Conservation (phyloP, 2,888 invertebrate genomes). For the Cephalotes varians region DNA sequence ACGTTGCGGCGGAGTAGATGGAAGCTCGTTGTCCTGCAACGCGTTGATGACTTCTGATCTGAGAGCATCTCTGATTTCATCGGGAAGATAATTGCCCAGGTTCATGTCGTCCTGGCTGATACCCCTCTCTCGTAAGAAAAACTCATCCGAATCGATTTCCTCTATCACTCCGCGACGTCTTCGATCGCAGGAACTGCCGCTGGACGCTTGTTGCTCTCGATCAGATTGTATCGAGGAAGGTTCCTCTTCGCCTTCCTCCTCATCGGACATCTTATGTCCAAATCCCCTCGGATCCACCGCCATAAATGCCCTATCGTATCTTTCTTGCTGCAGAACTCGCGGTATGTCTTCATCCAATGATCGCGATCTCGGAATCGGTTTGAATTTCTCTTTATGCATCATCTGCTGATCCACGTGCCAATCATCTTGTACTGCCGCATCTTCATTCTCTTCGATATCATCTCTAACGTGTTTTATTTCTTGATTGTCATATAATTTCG, state of each 20-base stretch:
- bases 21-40: constrained; percentile 86
- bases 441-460: constrained; percentile 44
- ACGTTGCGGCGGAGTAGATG: constrained; percentile 79
- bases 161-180: constrained; percentile 90
- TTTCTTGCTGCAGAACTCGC: constrained; percentile 58
- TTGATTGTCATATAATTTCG: constrained; percentile 76
- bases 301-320: constrained; percentile 68
- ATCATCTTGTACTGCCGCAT: constrained; percentile 48
- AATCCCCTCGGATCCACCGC: constrained; percentile 78
- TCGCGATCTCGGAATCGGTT: constrained; percentile 53
- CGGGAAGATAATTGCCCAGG: constrained; percentile 91
- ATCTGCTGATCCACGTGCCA: constrained; percentile 54
- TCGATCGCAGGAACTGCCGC: constrained; percentile 88
- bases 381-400: constrained; percentile 58
- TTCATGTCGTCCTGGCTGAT: constrained; percentile 94
- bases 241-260: constrained; percentile 72
- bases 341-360: constrained; percentile 67
- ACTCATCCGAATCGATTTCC: constrained; percentile 95
- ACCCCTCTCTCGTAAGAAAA: constrained; percentile 93
- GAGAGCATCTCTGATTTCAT: constrained; percentile 93
- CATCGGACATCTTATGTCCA: constrained; percentile 59
- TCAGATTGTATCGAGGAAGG: constrained; percentile 83
- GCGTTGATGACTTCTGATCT: constrained; percentile 89
- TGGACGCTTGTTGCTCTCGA: constrained; percentile 88
- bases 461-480: constrained; percentile 55